A percentile compares a stretch with the other conserved stretches of the same genome.
These are phyloP conservation scores for Propithecus deckenii DNA, from an alignment of 2,797 vertebrate species.

Conservation along the genomic window DNA sequence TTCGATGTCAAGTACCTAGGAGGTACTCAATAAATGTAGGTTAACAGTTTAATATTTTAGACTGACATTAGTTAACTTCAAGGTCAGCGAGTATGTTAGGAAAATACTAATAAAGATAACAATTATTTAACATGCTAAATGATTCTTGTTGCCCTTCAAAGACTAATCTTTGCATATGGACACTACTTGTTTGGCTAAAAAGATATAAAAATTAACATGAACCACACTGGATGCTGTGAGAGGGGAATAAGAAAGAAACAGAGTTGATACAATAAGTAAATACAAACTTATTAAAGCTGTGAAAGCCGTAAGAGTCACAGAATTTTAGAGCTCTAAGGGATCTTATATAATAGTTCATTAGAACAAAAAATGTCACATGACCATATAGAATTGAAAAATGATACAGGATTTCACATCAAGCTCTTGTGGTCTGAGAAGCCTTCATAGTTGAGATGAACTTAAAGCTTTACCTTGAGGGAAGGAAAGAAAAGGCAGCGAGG, in stretches of 20 bases:
- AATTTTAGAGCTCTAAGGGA: slow-evolving; percentile 29
- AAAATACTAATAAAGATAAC: neutral
- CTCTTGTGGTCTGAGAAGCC: neutral
- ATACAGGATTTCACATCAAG: neutral
- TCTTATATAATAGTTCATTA: neutral
- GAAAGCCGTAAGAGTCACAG: neutral
- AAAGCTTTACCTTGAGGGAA: neutral
- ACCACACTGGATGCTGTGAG: neutral
- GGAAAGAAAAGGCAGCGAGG: neutral
- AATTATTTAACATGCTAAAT: slow-evolving; percentile 28
- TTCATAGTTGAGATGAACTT: neutral
- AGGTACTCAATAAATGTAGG: neutral
- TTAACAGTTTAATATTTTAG: slow-evolving; percentile 26
- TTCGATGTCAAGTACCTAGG: neutral
- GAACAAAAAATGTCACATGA: neutral
- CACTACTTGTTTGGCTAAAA: slow-evolving; percentile 36
- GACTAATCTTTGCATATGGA: neutral
- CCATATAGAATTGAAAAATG: neutral
- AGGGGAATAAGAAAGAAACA: neutral
- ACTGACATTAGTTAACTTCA: neutral
- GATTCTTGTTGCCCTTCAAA: neutral
- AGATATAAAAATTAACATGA: slow-evolving; percentile 33
- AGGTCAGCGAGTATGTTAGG: neutral
- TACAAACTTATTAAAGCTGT: neutral
- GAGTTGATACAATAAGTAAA: neutral